Base-by-base conservation (phyloP, 2,797 vertebrate genomes). In the Pelobates cultripes region DNA sequence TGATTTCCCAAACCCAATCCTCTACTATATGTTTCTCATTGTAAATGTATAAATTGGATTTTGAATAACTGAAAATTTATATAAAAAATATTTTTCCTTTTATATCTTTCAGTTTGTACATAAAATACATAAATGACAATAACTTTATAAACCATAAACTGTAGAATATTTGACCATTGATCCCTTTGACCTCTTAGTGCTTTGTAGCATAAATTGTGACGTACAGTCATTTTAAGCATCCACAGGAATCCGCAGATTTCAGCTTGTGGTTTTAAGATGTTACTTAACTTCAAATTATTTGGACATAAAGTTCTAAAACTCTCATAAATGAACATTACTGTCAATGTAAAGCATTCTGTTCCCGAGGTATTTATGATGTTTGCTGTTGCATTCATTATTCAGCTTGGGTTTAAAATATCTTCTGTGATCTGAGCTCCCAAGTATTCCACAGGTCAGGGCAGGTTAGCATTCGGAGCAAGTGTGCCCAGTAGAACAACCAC, bases 391-490 rank as follows among this genome's bases (percentile, higher is more conserved):
- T 57, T 55, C 73, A 80, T n/a, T 47, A 53, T 55, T 8, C 45
- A 28, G 40, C 43, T 76, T 43, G 66, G 53, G 44, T 82, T 75
- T 73, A 17, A 73, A 47, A 60, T 45, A 60, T 70, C 53, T 43
- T 9, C 3, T 61, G 67, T 82, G 55, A 79, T 75, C 55, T 79
- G 15, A 40, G 7, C 15, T 63, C 44, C 43, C 51, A 83, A 74
- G 53, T 70, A 83, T 79, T 73, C 71, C 40, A 55, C 43, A 45
- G 71, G 75, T 83, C 76, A 63, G 7, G 6, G 7, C 13, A 63
- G 72, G 76, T 47, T 70, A 70, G 13, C 45, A n/a, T 70, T 75
- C 40, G 67, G 15, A 74, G 55, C 55, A 75, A 78, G 71, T 75
- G 81, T 57, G 66, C 71, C 9, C 15, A 45, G 51, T 63, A 44